Percentiles rank a stretch among this genome's conserved stretches.
These are phyloP conservation scores for Chaitophorus viminalis DNA, from an alignment of 2,888 invertebrate species.

Conservation along the genomic window DNA sequence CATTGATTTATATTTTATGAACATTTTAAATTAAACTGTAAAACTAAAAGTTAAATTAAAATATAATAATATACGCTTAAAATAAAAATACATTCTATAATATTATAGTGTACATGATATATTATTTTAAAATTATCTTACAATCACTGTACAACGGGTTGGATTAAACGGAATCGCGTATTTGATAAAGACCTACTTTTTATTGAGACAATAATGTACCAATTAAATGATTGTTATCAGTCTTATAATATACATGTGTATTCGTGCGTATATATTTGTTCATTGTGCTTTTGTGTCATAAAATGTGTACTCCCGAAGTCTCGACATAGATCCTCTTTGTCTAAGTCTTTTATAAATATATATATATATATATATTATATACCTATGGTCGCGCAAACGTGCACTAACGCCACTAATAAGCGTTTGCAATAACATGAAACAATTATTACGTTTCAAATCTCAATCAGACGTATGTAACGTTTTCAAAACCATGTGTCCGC, in stretches of 20 bases:
- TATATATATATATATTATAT: too few relatives aligned
- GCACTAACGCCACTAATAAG: neutral
- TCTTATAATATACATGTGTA: neutral
- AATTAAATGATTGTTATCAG: conserved; percentile 23
- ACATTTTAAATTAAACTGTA: neutral
- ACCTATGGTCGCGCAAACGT: neutral
- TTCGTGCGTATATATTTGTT: too few relatives aligned
- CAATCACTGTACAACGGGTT: neutral
- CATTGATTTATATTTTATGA: neutral
- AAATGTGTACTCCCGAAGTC: neutral
- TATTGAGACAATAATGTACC: conserved; percentile 12
- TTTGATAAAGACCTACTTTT: neutral
- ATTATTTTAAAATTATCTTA: neutral
- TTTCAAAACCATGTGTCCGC: neutral
- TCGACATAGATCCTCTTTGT: neutral
- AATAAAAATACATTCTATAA: neutral
- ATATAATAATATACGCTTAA: neutral
- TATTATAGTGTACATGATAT: neutral
- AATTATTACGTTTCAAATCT: neutral
- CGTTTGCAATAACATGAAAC: neutral
- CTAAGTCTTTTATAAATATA: neutral
- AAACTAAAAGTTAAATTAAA: too few relatives aligned
- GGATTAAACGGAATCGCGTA: neutral
- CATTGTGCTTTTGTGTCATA: neutral
- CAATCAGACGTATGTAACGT: neutral